These are phyloP conservation scores for Tringa solitaria DNA, from an alignment of 2,113 vertebrate genomes.

Conservation along the genomic window DNA sequence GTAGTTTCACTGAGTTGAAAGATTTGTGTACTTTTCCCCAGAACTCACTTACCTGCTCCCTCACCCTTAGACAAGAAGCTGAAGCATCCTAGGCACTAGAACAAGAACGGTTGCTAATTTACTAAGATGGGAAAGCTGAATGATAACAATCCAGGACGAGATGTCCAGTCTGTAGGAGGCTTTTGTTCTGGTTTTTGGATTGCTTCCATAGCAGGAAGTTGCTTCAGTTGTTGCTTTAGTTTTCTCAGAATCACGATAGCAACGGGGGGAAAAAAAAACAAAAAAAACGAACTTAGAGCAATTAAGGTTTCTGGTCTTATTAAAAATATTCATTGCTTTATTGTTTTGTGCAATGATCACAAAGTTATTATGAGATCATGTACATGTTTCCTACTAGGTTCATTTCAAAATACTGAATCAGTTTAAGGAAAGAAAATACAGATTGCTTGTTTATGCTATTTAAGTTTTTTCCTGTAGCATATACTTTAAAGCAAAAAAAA, in stretches of 20 bases:
- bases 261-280: background rate
- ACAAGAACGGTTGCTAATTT: background rate
- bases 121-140: background rate
- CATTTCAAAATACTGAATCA: background rate
- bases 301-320: background rate
- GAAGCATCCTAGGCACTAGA: background rate
- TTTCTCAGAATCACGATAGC: slow-evolving; percentile 24
- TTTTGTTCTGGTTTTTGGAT: slow-evolving; percentile 53
- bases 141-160: background rate
- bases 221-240: slow-evolving; percentile 22
- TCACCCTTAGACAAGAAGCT: background rate
- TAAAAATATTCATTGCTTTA: background rate
- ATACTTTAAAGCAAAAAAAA: background rate
- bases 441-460: background rate
- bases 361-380: background rate
- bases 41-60: background rate
- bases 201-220: slow-evolving; percentile 40
- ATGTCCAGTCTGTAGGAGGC: background rate
- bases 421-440: background rate
- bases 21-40: background rate
- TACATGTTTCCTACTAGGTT: background rate
- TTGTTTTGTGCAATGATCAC: background rate
- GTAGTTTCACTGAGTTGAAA: background rate
- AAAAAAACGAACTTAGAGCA: background rate
- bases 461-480: background rate